These are phyloP conservation scores for Spea multiplicata DNA, from an alignment of 2,113 vertebrate species.

Conservation along the genomic window DNA sequence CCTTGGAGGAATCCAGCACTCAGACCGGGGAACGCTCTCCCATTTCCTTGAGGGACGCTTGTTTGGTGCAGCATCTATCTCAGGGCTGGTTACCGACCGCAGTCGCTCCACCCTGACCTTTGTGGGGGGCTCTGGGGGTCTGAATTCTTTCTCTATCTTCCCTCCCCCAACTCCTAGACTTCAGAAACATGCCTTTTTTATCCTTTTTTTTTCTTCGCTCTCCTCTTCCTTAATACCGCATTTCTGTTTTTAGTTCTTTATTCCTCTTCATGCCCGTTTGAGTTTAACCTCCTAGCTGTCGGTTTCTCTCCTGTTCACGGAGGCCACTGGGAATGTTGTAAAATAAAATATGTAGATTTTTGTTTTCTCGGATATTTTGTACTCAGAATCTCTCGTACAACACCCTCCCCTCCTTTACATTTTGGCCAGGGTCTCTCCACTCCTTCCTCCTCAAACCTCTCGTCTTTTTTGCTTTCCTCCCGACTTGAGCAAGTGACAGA, in stretches of 20 bases:
- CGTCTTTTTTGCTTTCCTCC: conserved; percentile 10
- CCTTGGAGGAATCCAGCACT: neutral
- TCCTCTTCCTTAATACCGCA: neutral
- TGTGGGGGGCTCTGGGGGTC: neutral
- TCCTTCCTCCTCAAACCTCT: neutral
- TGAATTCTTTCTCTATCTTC: neutral
- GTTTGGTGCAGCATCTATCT: conserved; percentile 12
- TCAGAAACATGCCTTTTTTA: neutral
- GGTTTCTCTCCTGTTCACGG: neutral
- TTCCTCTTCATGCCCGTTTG: neutral
- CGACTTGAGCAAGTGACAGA: conserved; percentile 58
- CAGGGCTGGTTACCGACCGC: neutral
- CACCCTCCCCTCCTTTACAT: too few relatives aligned
- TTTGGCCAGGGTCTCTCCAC: neutral
- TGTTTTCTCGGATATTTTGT: neutral
- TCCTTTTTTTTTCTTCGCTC: neutral
- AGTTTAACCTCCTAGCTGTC: neutral
- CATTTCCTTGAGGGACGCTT: conserved; percentile 36
- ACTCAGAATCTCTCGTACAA: neutral
- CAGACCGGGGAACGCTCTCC: neutral
- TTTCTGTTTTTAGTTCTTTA: neutral
- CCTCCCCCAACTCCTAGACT: neutral
- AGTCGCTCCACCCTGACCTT: neutral
- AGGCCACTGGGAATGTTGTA: neutral
- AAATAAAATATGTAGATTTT: too few relatives aligned